phyloP scores from a whole-genome alignment of 2,797 vertebrate species.

The Semaprochilodus insignis region DNA sequence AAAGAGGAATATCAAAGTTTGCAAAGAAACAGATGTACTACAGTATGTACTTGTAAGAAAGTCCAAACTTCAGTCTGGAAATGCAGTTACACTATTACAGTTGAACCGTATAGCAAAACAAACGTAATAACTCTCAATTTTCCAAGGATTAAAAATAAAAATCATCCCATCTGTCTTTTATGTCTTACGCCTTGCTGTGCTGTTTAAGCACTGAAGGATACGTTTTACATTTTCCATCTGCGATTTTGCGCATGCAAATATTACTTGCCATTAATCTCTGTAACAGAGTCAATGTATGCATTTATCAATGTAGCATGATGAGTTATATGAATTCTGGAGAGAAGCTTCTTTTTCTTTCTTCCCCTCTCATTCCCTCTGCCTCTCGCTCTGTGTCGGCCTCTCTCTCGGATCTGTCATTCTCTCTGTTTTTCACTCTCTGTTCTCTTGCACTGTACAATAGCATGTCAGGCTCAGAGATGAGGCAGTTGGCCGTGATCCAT shows the following conservation, averaged over 20 bases:
- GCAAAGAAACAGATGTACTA: too few relatives aligned
- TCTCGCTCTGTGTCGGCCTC: constrained; percentile 1
- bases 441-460: constrained; percentile 27
- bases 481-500: constrained; percentile 19
- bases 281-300: constrained; percentile 24
- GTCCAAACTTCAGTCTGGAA: neutral
- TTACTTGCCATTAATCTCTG: constrained; percentile 37
- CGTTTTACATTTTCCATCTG: neutral
- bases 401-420: constrained; percentile 7
- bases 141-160: neutral
- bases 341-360: neutral
- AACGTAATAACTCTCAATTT: too few relatives aligned
- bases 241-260: constrained; percentile 30
- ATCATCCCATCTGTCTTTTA: constrained; percentile 9
- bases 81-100: neutral
- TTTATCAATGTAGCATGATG: constrained; percentile 34
- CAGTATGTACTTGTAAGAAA: too few relatives aligned
- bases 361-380: constrained; percentile 18
- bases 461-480: constrained; percentile 26
- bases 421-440: constrained; percentile 12
- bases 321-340: constrained; percentile 21
- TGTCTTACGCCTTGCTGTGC: neutral
- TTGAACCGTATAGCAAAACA: neutral
- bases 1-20: too few relatives aligned
- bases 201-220: constrained; percentile 8